Conservation (phyloP, 2,888 invertebrate genomes). For the Pandemis heparana region DNA sequence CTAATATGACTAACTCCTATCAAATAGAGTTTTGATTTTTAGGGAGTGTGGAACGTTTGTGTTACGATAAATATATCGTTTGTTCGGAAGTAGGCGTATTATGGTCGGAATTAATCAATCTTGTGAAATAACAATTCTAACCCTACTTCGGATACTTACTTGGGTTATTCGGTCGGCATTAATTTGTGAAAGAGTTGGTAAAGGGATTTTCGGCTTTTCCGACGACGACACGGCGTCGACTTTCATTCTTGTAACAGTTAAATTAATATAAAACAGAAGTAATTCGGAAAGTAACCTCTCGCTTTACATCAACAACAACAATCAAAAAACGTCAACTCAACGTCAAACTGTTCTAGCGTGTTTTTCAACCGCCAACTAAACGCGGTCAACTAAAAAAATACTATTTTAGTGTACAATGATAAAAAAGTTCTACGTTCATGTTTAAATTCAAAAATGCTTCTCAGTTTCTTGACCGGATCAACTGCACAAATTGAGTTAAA, state of each 20-base stretch:
- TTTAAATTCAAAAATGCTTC: too few relatives aligned
- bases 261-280: conserved; percentile 42
- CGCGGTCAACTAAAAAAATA: background rate
- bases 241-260: conserved; percentile 64
- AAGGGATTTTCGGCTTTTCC: conserved; percentile 84
- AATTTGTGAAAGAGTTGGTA: conserved; percentile 95
- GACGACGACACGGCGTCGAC: conserved; percentile 60
- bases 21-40: background rate
- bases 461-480: too few relatives aligned
- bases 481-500: too few relatives aligned
- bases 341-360: conserved; percentile 43
- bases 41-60: background rate
- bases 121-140: conserved; percentile 56
- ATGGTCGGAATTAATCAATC: conserved; percentile 39
- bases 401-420: too few relatives aligned
- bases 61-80: background rate
- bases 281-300: conserved; percentile 47
- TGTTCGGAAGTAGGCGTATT: conserved; percentile 21
- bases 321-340: conserved; percentile 31
- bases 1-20: background rate
- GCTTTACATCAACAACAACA: conserved; percentile 44
- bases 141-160: conserved; percentile 81
- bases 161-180: conserved; percentile 96
- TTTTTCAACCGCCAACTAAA: conserved; percentile 12
- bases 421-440: too few relatives aligned